A percentile compares a stretch with the other conserved stretches of the same genome.
Conservation (phyloP, 2,797 vertebrate genomes). For the Clamator glandarius region DNA sequence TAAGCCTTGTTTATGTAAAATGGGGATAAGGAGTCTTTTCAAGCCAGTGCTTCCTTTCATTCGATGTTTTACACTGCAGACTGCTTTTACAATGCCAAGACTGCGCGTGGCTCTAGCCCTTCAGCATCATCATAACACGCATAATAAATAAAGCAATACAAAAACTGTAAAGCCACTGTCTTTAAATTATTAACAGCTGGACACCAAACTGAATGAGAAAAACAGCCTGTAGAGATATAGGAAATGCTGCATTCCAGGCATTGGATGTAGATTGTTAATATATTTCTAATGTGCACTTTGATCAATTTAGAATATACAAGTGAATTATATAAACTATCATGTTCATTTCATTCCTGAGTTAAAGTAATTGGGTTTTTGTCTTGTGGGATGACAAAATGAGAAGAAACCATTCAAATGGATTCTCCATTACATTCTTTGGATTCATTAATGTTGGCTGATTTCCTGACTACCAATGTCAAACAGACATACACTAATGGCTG, state of each 20-base stretch:
- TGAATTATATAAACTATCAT: conserved; percentile 18
- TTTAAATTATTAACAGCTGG: conserved; percentile 16
- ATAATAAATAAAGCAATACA: conserved; percentile 37
- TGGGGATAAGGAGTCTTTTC: not conserved
- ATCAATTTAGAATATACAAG: conserved; percentile 31
- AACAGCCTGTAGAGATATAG: not conserved
- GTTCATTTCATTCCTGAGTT: conserved; percentile 51
- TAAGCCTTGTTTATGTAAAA: not conserved
- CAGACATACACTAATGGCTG: conserved; percentile 30
- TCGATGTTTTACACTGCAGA: not conserved
- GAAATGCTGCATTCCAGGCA: conserved; percentile 7
- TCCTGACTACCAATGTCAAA: conserved; percentile 49
- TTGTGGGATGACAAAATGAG: conserved; percentile 29
- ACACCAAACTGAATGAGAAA: conserved; percentile 2
- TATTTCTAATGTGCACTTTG: not conserved
- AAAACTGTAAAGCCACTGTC: conserved; percentile 8
- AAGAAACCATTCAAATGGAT: conserved; percentile 54
- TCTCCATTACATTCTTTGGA: conserved; percentile 36
- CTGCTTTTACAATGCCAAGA: not conserved
- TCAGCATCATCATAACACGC: not conserved
- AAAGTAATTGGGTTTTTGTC: conserved; percentile 46
- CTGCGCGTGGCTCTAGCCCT: accelerated
- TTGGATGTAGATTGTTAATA: not conserved
- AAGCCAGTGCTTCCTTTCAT: not conserved
- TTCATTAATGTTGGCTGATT: conserved; percentile 50